Conservation (phyloP, 2,797 vertebrate species). For the Gastrophryne carolinensis region DNA sequence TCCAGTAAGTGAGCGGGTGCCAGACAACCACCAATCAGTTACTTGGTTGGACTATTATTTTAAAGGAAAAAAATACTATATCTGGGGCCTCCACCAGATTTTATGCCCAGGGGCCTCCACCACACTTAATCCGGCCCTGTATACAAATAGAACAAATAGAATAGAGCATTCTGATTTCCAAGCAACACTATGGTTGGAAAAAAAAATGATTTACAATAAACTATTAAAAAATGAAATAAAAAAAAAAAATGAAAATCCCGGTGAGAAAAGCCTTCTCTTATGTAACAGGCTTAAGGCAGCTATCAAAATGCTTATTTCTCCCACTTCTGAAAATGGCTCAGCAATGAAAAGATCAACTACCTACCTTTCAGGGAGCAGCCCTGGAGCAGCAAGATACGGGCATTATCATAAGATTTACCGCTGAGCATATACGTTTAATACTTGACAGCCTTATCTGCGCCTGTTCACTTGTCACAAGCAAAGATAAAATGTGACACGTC, state of each 20-base stretch:
- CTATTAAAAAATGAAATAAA: slow-evolving; percentile 6
- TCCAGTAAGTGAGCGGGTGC: no score
- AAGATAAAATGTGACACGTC: slow-evolving; percentile 38
- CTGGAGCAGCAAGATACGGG: slow-evolving; percentile 14
- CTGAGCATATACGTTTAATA: not conserved
- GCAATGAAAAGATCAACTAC: slow-evolving; percentile 17
- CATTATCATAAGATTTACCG: slow-evolving; percentile 26
- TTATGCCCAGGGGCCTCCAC: no score
- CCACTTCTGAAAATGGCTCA: not conserved
- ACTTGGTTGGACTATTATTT: no score
- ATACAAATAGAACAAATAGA: no score
- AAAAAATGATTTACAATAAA: no score
- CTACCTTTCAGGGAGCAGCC: not conserved
- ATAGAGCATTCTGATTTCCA: no score
- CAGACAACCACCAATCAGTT: no score
- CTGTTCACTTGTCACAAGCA: slow-evolving; percentile 15
- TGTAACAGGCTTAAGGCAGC: slow-evolving; percentile 2
- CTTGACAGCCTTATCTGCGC: slow-evolving; percentile 36
- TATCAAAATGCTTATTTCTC: slow-evolving; percentile 22
- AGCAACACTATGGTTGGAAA: no score
- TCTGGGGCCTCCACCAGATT: no score
- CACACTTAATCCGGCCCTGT: no score
- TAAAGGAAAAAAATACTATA: no score
- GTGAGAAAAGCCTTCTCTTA: slow-evolving; percentile 10
- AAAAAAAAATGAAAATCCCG: not conserved